Base-by-base conservation (phyloP, 2,113 vertebrate species). In the Lota lota region DNA sequence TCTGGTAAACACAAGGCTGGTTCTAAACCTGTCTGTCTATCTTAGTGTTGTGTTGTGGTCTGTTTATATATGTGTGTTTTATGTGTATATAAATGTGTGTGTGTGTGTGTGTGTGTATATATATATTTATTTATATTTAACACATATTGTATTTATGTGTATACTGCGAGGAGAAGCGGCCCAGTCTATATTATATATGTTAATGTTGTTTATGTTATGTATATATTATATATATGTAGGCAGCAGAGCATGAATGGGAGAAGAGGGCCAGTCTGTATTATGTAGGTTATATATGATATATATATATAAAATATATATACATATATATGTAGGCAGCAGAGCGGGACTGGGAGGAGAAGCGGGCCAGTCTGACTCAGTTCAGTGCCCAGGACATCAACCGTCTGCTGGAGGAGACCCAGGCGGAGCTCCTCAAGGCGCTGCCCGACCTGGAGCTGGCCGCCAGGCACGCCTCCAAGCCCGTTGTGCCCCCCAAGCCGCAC, bases 341-440 rank as follows among this genome's bases (percentile, higher is more conserved):
- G 84, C 87, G 96, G 18, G 96, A 98, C 92, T 98, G 97, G 97
- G 97, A 98, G 88, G 96, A 98, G 92, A 99, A 98, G 74, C 88
- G 96, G 7, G 96, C 95, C 0, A 97, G 96, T 4, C 88, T 99
- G 87, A 97, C 96, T 79, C 96, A 98, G 87, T 98, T 97, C 88
- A 98, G 96, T 0, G 93, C 97, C 69, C 96, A 96, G 91, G 97
- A 98, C 91, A 98, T 99, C 90, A 98, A 97, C 78, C 94, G 97
- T 18, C 88, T 98, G 1, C 90, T 98, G 90, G 97, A 98, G 58
- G 96, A 98, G 91, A 99, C 97, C 0, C 97, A 99, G 80, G 97
- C 96, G 0, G 96, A 99, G 89, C 91, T 99, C 12, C 96, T 99
- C 93, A 99, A 99, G 86, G 97, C 97, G 87, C 97, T 99, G 71